phyloP scores from a whole-genome alignment of 2,888 invertebrate genomes.

The Theretra japonica region DNA sequence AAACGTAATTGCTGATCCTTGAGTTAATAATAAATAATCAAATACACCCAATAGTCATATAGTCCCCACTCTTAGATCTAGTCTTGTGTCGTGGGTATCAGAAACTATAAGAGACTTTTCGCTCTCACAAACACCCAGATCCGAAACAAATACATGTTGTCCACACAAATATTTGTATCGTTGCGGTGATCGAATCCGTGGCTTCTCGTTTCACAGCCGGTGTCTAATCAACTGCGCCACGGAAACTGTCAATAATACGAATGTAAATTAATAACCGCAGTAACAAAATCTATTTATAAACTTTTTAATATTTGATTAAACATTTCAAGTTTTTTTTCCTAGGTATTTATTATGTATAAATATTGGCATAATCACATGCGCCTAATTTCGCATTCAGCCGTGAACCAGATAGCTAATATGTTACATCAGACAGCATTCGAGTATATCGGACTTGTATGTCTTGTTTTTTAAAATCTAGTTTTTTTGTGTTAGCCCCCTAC shows the following conservation, averaged over 20 bases:
- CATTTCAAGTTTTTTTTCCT: neutral
- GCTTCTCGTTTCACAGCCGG: no score
- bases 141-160: no score
- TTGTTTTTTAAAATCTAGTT: neutral
- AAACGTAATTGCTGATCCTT: neutral
- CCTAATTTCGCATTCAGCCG: constrained; percentile 7
- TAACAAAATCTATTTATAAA: neutral
- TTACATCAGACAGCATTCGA: neutral
- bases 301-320: neutral
- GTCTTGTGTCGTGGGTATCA: no score
- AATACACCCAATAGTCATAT: no score
- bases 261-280: neutral
- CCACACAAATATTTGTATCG: no score
- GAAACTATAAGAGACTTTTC: no score
- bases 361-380: neutral
- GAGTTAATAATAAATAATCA: neutral
- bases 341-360: neutral
- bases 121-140: no score
- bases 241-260: neutral
- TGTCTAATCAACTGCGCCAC: no score
- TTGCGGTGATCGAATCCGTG: no score
- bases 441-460: neutral
- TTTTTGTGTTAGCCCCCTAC: neutral
- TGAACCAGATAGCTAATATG: neutral
- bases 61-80: no score